Evolutionary conservation across 2,797 vertebrate species (phyloP).

Genomic region (Sparus aurata): DNA sequence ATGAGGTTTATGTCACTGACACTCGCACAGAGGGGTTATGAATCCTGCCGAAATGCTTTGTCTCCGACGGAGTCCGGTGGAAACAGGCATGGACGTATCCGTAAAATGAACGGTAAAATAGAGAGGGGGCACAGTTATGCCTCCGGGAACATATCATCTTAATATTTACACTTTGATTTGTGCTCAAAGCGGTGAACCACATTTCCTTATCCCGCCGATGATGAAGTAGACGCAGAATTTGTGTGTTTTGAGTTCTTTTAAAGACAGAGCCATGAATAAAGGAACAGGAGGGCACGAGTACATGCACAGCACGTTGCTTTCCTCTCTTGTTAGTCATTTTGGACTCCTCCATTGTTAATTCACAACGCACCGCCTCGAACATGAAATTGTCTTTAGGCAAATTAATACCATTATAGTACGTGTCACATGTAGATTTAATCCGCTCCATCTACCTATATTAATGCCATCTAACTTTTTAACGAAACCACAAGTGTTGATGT

Average conservation of each 20-base stretch:
- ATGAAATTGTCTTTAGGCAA: background rate
- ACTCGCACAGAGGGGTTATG: background rate
- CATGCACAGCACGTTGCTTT: background rate
- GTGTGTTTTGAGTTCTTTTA: background rate
- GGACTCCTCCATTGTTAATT: background rate
- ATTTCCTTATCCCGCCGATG: conserved; percentile 8
- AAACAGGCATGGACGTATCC: background rate
- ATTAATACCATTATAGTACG: background rate
- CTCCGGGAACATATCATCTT: background rate
- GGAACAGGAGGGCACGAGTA: background rate
- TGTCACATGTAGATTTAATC: conserved; percentile 5
- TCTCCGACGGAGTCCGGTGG: background rate
- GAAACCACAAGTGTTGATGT: conserved; percentile 25
- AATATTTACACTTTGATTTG: conserved; percentile 28
- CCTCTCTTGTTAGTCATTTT: conserved; percentile 3
- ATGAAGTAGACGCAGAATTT: background rate
- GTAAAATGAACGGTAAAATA: conserved; percentile 6
- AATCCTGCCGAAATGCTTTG: conserved; percentile 3
- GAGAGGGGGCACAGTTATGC: background rate
- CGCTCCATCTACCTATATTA: conserved; percentile 3
- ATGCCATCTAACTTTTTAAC: conserved; percentile 8
- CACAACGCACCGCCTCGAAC: background rate
- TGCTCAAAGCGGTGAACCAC: conserved; percentile 7
- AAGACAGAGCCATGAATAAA: conserved; percentile 12
- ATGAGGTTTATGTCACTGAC: conserved; percentile 22